Evolutionary conservation across 2,797 vertebrate genomes (phyloP).

Genomic region (Anabas testudineus): DNA sequence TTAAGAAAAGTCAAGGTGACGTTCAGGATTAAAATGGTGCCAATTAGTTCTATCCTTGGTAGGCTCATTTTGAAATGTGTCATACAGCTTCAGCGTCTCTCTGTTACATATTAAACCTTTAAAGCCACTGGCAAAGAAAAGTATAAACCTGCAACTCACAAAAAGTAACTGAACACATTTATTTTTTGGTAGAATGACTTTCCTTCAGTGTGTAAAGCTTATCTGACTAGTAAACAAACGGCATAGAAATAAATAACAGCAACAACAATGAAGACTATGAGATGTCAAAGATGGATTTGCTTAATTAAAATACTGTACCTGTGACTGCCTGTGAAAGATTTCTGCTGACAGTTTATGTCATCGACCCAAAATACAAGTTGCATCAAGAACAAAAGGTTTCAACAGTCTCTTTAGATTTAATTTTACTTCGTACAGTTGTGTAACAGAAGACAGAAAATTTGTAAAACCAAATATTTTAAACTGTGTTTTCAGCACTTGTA

Average conservation of each 20-base stretch:
- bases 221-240: background rate
- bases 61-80: no score
- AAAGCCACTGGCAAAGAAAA: background rate
- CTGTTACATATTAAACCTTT: background rate
- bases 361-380: background rate
- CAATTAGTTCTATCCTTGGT: no score
- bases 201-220: background rate
- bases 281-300: no score
- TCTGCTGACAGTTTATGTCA: no score
- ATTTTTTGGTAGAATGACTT: background rate
- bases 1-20: no score
- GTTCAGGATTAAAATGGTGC: no score
- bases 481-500: background rate
- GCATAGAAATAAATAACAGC: no score
- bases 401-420: constrained; percentile 12
- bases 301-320: no score
- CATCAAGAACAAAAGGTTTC: background rate
- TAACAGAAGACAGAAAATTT: background rate
- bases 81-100: background rate
- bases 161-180: background rate
- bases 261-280: background rate
- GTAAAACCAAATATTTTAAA: background rate
- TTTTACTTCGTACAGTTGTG: background rate
- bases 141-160: background rate
- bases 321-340: no score